These are phyloP conservation scores for Tinea semifulvella DNA, from an alignment of 2,888 invertebrate species.

Conservation along the genomic window DNA sequence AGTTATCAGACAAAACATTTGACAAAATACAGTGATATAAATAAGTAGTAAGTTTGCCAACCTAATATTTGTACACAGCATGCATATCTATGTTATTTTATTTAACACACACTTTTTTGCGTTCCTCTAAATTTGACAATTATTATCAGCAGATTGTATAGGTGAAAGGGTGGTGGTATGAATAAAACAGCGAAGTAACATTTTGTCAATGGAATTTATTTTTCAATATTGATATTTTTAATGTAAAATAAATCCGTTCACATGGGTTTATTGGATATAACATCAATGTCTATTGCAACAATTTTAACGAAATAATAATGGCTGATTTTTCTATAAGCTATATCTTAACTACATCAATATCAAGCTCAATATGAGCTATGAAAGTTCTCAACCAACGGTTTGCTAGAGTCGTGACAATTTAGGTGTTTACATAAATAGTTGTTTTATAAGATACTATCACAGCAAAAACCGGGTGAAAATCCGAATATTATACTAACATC, in stretches of 20 bases:
- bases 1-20: too few relatives aligned
- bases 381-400: conserved; percentile 42
- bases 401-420: background rate
- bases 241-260: conserved; percentile 34
- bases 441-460: conserved; percentile 33
- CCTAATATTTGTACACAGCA: too few relatives aligned
- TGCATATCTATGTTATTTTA: too few relatives aligned
- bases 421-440: background rate
- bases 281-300: conserved; percentile 36
- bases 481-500: conserved; percentile 57
- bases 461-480: conserved; percentile 65
- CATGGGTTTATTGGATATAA: conserved; percentile 34
- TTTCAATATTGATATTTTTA: conserved; percentile 49
- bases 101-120: too few relatives aligned
- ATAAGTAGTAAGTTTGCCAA: too few relatives aligned
- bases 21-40: too few relatives aligned
- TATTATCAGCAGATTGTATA: too few relatives aligned
- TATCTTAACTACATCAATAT: conserved; percentile 46
- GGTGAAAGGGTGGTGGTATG: background rate
- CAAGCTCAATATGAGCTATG: conserved; percentile 64
- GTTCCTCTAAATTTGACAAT: too few relatives aligned
- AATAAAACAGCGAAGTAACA: conserved; percentile 12
- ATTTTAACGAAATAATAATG: conserved; percentile 44
- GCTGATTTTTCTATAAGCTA: conserved; percentile 51
- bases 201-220: conserved; percentile 47